These are phyloP conservation scores for Oikopleura vanhoeffeni DNA, from an alignment of 23 tunicate species.

Conservation along the genomic window DNA sequence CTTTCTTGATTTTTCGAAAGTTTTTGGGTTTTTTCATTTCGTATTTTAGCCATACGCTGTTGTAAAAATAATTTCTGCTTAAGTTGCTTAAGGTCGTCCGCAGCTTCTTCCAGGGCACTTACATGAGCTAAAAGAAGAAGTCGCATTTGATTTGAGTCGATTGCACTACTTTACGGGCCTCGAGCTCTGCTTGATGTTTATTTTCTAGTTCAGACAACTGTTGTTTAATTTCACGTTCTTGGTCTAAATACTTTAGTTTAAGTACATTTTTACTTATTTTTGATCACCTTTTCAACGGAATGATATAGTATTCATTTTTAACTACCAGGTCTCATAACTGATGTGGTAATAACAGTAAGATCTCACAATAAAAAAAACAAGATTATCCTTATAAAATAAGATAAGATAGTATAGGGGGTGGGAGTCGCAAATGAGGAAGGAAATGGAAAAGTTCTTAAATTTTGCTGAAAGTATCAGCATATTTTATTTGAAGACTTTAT, in stretches of 20 bases:
- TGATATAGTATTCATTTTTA: too few species aligned
- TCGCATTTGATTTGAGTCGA: neutral
- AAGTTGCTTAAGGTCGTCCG: neutral
- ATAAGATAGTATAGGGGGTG: neutral
- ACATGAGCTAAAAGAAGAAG: neutral
- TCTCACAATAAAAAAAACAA: neutral
- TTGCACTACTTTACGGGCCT: neutral
- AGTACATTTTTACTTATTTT: too few species aligned
- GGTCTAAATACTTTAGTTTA: too few species aligned
- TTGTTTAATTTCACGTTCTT: neutral
- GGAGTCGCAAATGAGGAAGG: too few species aligned
- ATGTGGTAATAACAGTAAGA: too few species aligned
- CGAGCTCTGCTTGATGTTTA: constrained; percentile 9
- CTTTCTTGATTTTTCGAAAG: neutral
- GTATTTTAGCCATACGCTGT: neutral
- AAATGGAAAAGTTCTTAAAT: too few species aligned
- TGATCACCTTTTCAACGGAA: too few species aligned
- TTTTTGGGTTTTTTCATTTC: neutral
- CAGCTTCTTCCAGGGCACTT: neutral
- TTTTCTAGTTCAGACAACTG: neutral
- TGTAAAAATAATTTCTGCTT: neutral
- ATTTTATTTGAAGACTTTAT: too few species aligned
- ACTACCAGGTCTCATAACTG: too few species aligned
- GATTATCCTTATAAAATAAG: neutral
- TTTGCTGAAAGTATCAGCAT: too few species aligned